A percentile compares a stretch with the other conserved stretches of the same genome.
phyloP scores from a whole-genome alignment of 2,888 invertebrate genomes.

The Cephus runcator region DNA sequence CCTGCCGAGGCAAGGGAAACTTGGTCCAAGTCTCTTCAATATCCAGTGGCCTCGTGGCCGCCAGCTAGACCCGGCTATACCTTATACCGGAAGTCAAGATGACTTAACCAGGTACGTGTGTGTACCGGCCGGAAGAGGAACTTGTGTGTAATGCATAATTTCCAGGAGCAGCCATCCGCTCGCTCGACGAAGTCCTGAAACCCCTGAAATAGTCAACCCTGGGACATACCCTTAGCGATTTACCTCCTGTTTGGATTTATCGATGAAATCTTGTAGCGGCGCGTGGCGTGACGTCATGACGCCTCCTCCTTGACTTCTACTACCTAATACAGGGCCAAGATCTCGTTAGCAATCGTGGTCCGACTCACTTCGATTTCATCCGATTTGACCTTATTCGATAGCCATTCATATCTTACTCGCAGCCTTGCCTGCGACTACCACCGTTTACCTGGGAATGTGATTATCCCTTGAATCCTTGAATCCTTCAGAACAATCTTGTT shows the following conservation, averaged over 20 bases:
- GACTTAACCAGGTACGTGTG: not conserved
- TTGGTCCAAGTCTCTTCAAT: slow-evolving; percentile 26
- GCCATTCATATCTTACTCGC: slow-evolving; percentile 5
- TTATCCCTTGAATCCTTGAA: not conserved
- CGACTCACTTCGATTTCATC: too few relatives aligned
- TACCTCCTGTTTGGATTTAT: not conserved
- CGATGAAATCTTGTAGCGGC: not conserved
- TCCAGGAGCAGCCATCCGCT: not conserved
- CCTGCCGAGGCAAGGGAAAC: slow-evolving; percentile 31
- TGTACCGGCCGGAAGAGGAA: not conserved
- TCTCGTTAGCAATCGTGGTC: not conserved
- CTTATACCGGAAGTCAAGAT: not conserved
- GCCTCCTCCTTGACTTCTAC: not conserved
- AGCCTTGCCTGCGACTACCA: slow-evolving; percentile 20
- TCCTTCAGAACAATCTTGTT: not conserved
- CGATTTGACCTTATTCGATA: not conserved
- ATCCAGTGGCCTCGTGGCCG: not conserved
- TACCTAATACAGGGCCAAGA: not conserved
- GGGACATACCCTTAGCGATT: not conserved
- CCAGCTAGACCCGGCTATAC: slow-evolving; percentile 10
- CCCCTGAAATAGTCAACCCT: not conserved
- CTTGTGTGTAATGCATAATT: not conserved
- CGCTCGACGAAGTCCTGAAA: not conserved
- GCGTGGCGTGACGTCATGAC: not conserved
- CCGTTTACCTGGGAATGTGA: not conserved